Conservation (phyloP, 2,113 vertebrate species). For the Tiliqua scincoides region DNA sequence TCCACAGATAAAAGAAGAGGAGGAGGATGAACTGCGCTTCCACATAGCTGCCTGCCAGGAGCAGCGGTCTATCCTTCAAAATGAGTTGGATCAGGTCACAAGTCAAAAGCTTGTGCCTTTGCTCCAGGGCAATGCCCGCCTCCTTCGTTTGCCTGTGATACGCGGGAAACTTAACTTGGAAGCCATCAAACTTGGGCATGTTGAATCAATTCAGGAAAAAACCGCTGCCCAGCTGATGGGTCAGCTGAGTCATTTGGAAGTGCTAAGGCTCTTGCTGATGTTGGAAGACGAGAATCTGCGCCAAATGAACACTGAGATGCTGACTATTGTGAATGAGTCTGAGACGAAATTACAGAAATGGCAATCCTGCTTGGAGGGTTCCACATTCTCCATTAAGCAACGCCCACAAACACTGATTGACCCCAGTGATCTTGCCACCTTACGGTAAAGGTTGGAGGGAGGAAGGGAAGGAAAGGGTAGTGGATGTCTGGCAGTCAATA, state of each 20-base stretch:
- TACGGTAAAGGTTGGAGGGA: slow-evolving; percentile 34
- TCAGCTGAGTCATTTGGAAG: slow-evolving; percentile 48
- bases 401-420: neutral
- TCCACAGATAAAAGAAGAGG: rapidly evolving
- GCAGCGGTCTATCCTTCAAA: neutral
- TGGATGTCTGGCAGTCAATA: neutral
- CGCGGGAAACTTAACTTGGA: slow-evolving; percentile 8
- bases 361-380: slow-evolving; percentile 1
- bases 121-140: slow-evolving; percentile 5
- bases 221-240: rapidly evolving
- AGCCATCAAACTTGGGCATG: neutral
- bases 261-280: slow-evolving; percentile 54
- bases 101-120: slow-evolving; percentile 1
- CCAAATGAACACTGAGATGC: neutral
- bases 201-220: slow-evolving; percentile 18
- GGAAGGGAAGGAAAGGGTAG: neutral
- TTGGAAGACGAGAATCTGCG: slow-evolving; percentile 30
- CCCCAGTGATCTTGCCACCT: slow-evolving; percentile 19
- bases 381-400: neutral
- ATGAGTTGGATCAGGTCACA: rapidly evolving
- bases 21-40: neutral
- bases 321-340: neutral
- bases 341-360: neutral
- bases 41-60: neutral
- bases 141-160: neutral